These are phyloP conservation scores for Paracanthobrama guichenoti DNA, from an alignment of 2,113 vertebrate genomes.

Conservation along the genomic window DNA sequence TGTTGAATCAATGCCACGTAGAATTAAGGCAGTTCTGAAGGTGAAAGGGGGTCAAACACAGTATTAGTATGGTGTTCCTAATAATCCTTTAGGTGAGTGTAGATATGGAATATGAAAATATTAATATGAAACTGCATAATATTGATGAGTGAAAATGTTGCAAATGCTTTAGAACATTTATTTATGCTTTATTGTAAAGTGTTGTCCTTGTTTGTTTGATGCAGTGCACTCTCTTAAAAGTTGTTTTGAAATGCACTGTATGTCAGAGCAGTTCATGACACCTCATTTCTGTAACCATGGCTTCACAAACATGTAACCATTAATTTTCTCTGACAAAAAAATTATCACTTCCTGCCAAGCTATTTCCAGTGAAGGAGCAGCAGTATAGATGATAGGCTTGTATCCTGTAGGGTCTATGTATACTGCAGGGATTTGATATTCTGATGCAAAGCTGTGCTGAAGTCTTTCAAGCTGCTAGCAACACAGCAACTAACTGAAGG, in stretches of 20 bases:
- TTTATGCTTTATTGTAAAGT: background rate
- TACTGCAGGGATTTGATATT: constrained; percentile 45
- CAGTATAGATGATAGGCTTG: constrained; percentile 22
- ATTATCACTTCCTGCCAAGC: constrained; percentile 20
- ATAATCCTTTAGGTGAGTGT: too few relatives aligned
- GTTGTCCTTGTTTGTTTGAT: background rate
- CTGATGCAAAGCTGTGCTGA: constrained; percentile 43
- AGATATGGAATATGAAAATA: background rate
- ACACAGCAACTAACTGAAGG: constrained; percentile 34
- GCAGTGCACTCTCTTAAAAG: background rate
- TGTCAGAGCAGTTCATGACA: constrained; percentile 5
- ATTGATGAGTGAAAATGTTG: too few relatives aligned
- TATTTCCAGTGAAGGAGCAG: constrained; percentile 9
- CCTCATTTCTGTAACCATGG: constrained; percentile 25
- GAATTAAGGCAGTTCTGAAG: too few relatives aligned
- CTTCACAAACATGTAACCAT: constrained; percentile 37
- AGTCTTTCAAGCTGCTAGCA: constrained; percentile 38
- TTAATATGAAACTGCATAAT: constrained; percentile 2
- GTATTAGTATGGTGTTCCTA: too few relatives aligned
- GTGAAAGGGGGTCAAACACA: too few relatives aligned
- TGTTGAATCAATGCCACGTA: too few relatives aligned
- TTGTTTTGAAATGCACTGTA: background rate
- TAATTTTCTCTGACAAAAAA: constrained; percentile 30
- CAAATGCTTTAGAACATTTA: background rate
- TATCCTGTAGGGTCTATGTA: constrained; percentile 33